A percentile compares a stretch with the other conserved stretches of the same genome.
phyloP scores from a whole-genome alignment of 1,140 invertebrate genomes.

The Argopecten irradians region DNA sequence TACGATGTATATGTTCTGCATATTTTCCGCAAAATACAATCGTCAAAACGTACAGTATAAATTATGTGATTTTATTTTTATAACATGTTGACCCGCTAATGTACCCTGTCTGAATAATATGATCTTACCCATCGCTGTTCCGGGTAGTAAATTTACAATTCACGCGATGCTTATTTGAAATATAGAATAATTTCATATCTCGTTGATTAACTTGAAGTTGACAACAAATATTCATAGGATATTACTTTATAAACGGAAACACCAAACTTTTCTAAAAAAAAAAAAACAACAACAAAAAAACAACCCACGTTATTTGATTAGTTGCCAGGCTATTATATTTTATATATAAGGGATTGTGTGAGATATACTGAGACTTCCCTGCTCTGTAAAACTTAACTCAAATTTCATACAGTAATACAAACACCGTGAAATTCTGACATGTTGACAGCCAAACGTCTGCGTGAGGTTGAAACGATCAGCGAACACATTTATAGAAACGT shows the following conservation, averaged over 20 bases:
- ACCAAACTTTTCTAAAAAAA: not conserved
- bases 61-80: not conserved
- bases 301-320: not conserved
- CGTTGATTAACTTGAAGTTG: not conserved
- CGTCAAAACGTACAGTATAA: not conserved
- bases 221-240: not conserved
- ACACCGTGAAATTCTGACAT: slow-evolving; percentile 10
- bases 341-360: slow-evolving; percentile 22
- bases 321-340: not conserved
- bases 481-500: not conserved
- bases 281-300: no score
- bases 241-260: not conserved
- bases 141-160: not conserved
- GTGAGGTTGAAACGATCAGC: not conserved
- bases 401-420: slow-evolving; percentile 7
- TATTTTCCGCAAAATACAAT: not conserved
- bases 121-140: not conserved
- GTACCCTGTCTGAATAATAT: not conserved
- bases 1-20: not conserved
- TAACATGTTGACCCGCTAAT: not conserved
- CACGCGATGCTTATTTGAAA: not conserved
- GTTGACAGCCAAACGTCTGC: not conserved
- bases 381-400: not conserved
- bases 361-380: not conserved
- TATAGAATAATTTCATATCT: not conserved